Percentiles rank a stretch among this genome's conserved stretches.
Conservation (phyloP, 2,888 invertebrate species). For the Meiosimyza decipiens region DNA sequence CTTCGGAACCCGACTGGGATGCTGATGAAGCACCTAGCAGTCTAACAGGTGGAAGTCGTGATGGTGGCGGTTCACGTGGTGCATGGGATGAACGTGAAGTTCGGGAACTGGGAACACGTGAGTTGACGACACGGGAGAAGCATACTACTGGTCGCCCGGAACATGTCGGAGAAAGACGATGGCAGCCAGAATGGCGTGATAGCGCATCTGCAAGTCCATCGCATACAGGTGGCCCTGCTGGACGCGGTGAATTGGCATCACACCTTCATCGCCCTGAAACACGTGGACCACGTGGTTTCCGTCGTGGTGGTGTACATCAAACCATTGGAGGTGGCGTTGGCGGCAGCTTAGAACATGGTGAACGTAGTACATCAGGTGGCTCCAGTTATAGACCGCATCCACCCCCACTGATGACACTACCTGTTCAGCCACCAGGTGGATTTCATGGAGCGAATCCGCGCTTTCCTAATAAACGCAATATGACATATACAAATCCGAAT, state of each 20-base stretch:
- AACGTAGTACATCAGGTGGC: constrained; percentile 53
- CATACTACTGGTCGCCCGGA: constrained; percentile 33
- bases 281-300: constrained; percentile 22
- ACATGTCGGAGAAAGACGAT: constrained; percentile 45
- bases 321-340: constrained; percentile 46
- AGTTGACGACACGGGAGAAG: constrained; percentile 46
- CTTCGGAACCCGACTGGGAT: constrained; percentile 65
- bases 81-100: constrained; percentile 45
- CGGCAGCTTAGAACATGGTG: constrained; percentile 46
- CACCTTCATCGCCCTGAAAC: constrained; percentile 51
- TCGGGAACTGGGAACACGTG: constrained; percentile 53
- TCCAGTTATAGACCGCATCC: constrained; percentile 53
- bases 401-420: constrained; percentile 61
- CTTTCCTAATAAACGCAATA: constrained; percentile 61
- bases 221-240: constrained; percentile 40
- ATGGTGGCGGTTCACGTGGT: constrained; percentile 41
- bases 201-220: constrained; percentile 45
- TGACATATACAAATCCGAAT: constrained; percentile 61
- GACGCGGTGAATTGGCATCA: not conserved
- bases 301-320: constrained; percentile 52
- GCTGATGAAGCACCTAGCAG: constrained; percentile 53
- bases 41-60: constrained; percentile 47
- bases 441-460: constrained; percentile 53
- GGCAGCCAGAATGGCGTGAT: constrained; percentile 60
- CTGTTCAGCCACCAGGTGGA: constrained; percentile 54